Evolutionary conservation across 2,113 vertebrate genomes (phyloP), one percentile per base, ranked within the genome.

Genomic region (Suricata suricatta): DNA sequence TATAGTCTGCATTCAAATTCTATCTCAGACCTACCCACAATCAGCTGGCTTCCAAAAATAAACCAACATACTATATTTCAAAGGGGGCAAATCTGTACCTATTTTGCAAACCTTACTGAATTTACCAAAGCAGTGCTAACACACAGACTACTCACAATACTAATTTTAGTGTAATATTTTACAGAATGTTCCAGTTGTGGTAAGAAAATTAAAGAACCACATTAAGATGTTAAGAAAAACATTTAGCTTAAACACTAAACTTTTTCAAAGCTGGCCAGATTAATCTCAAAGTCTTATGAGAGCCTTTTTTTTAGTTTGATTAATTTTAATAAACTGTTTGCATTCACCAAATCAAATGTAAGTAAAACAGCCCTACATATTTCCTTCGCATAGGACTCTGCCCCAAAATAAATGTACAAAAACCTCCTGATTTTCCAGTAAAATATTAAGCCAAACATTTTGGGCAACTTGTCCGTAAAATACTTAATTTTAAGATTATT

Each of bases 201-300:
- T 66, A 79, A 77, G 80, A 12, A 93, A 93, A 14, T 94, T 79
- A 69, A 76, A 71, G 7, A 92, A 35, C n/a, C 31, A 91, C 27
- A 96, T 66, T 54, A 97, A 94, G 47, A 44, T 27, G 11, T 76
- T 86, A 95, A 95, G 17, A 79, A 82, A 95, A 96, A 72, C 38
- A 81, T 41, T 71, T 69, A 87, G 10, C 17, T 69, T 68, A 85
- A 97, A 90, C 2, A 94, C 12, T 64, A 13, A 15, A 54, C 16
- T 90, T 88, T 92, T 87, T 66, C n/a, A 95, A 95, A 84, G 3
- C 82, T 88, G 27, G 9, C 33, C 83, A 96, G 3, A 44, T 44
- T 90, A 84, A 88, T 86, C 50, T 77, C 50, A 52, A 96, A 69
- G 4, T 76, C 54, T 79, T 68, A 64, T 68, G 50, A 33, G 15